Percentiles rank a stretch among this genome's conserved stretches.
These are phyloP conservation scores for Boloria euphrosyne DNA, from an alignment of 2,888 invertebrate species.

Conservation along the genomic window DNA sequence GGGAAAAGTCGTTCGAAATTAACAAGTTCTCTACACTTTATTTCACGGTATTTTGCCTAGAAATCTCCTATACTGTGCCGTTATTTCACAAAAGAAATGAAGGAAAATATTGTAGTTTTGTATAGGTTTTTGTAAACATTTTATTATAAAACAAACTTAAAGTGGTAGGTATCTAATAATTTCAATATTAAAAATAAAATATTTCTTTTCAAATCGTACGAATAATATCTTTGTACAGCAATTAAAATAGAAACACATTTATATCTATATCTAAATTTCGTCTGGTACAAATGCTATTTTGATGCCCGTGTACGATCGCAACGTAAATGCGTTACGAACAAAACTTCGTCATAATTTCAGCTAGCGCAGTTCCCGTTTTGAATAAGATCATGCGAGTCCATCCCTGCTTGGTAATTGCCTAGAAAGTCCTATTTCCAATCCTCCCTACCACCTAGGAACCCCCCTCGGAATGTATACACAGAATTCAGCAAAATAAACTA, in stretches of 20 bases:
- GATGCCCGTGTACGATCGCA: slow-evolving; percentile 19
- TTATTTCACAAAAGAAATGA: neutral
- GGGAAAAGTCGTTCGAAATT: slow-evolving; percentile 53
- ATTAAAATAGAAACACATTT: neutral
- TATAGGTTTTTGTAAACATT: no score
- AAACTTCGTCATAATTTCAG: slow-evolving; percentile 37
- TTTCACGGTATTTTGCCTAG: slow-evolving; percentile 19
- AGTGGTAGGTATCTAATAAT: no score
- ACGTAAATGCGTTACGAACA: slow-evolving; percentile 36
- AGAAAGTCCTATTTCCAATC: slow-evolving; percentile 63
- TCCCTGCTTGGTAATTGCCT: slow-evolving; percentile 70
- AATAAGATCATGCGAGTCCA: slow-evolving; percentile 49
- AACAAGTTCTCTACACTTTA: slow-evolving; percentile 30
- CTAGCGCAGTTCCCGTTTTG: slow-evolving; percentile 36
- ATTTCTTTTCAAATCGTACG: no score
- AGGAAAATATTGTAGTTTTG: no score
- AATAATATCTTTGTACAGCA: no score
- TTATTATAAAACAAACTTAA: no score
- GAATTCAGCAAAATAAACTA: slow-evolving; percentile 19
- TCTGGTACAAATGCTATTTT: slow-evolving; percentile 7
- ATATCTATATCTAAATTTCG: neutral
- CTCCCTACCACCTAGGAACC: slow-evolving; percentile 40
- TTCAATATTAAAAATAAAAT: no score
- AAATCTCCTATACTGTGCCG: slow-evolving; percentile 2
- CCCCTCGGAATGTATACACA: slow-evolving; percentile 31